phyloP scores from a whole-genome alignment of 2,888 invertebrate genomes.

The Eristalis tenax region DNA sequence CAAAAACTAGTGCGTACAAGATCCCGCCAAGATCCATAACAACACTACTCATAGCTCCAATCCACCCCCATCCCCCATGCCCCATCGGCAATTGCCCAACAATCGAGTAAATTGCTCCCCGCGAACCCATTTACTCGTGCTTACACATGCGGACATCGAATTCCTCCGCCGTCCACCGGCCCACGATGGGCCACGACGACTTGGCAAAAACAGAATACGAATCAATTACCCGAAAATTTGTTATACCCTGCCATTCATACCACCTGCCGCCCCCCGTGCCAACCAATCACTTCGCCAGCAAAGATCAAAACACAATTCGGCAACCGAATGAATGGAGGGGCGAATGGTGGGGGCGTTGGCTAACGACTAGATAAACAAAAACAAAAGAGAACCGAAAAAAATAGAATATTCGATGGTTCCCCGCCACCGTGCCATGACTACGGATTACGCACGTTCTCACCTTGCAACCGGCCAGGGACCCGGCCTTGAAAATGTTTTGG shows the following conservation, averaged over 20 bases:
- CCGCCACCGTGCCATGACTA: slow-evolving; percentile 8
- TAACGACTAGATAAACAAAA: slow-evolving; percentile 41
- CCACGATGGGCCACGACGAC: slow-evolving; percentile 6
- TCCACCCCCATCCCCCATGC: not conserved
- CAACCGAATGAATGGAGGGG: not conserved
- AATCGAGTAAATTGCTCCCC: slow-evolving; percentile 2
- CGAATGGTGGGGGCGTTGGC: not conserved
- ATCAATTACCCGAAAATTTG: slow-evolving; percentile 57
- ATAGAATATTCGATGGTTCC: slow-evolving; percentile 67
- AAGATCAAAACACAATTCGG: not conserved
- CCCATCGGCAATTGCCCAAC: not conserved
- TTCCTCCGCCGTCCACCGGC: not conserved
- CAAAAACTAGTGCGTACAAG: not conserved
- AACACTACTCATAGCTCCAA: not conserved
- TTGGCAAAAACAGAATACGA: slow-evolving; percentile 50
- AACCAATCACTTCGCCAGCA: not conserved
- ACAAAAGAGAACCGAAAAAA: slow-evolving; percentile 34
- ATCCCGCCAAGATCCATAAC: slow-evolving; percentile 8
- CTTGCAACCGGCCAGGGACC: slow-evolving; percentile 67
- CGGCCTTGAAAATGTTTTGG: slow-evolving; percentile 58
- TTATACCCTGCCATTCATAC: slow-evolving; percentile 43
- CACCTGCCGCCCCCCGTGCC: not conserved
- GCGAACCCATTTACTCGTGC: slow-evolving; percentile 11
- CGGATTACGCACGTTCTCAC: slow-evolving; percentile 63
- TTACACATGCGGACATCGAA: slow-evolving; percentile 25